Percentiles rank a stretch among this genome's conserved stretches.
Evolutionary conservation across 1,140 invertebrate species (phyloP).

Genomic region (Trinorchestia longiramus): DNA sequence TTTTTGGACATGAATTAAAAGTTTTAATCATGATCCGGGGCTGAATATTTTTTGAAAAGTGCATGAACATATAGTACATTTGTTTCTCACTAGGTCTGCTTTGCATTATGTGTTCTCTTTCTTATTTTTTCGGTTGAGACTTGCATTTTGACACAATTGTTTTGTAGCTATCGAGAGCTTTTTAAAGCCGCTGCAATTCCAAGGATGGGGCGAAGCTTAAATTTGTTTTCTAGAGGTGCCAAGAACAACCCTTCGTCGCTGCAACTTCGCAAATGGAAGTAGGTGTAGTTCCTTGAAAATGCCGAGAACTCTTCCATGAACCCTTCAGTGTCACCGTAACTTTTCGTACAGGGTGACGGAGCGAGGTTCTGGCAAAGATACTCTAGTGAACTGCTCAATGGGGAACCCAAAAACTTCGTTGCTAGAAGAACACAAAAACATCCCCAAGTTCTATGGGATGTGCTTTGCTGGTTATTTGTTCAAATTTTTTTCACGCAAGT

Average conservation of each 20-base stretch:
- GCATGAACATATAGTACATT: neutral
- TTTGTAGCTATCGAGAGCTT: neutral
- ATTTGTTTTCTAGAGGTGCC: neutral
- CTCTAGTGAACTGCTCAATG: neutral
- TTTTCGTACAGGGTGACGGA: neutral
- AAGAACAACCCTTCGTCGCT: neutral
- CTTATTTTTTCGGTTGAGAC: neutral
- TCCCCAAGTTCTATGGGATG: neutral
- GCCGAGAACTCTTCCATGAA: neutral
- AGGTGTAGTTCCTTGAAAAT: neutral
- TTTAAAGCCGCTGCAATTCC: neutral
- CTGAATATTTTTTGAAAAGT: no score
- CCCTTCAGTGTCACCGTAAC: neutral
- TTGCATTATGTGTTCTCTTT: neutral
- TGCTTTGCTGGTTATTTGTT: neutral
- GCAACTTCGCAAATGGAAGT: neutral
- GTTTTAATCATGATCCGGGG: no score
- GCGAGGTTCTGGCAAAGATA: neutral
- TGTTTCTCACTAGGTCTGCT: neutral
- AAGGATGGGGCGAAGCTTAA: neutral
- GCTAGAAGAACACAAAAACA: neutral
- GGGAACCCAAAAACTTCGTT: neutral
- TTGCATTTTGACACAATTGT: neutral
- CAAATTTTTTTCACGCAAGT: neutral
- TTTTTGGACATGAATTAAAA: no score